Evolutionary conservation across 1,140 invertebrate genomes (phyloP).

Genomic region (Diachasma alloeum): DNA sequence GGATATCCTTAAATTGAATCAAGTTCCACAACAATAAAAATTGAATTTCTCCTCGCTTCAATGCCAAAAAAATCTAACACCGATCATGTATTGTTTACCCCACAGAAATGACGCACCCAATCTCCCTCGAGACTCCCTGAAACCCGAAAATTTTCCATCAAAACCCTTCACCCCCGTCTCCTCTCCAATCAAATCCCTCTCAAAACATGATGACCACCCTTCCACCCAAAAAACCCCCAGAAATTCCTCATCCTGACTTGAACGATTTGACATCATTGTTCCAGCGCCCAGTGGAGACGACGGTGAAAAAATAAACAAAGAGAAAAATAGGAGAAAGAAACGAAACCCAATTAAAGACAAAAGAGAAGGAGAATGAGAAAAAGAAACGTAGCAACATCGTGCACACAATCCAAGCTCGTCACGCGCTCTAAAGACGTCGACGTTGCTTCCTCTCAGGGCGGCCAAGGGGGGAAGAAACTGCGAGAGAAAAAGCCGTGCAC

Average conservation of each 20-base stretch:
- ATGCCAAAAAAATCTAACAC: too few relatives aligned
- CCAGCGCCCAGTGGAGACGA: background rate
- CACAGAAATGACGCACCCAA: too few relatives aligned
- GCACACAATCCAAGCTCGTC: constrained; percentile 12
- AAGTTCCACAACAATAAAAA: too few relatives aligned
- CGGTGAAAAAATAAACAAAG: background rate
- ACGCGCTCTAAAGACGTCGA: constrained; percentile 10
- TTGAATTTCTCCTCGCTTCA: too few relatives aligned
- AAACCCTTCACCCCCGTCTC: too few relatives aligned
- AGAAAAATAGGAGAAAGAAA: background rate
- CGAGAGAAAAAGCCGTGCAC: background rate
- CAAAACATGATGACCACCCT: too few relatives aligned
- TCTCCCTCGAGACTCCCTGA: too few relatives aligned
- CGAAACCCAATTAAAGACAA: background rate
- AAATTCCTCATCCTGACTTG: background rate
- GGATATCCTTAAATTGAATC: too few relatives aligned
- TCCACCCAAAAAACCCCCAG: background rate
- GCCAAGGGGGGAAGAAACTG: background rate
- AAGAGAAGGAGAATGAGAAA: background rate
- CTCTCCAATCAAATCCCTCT: too few relatives aligned
- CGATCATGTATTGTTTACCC: too few relatives aligned
- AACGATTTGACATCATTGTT: constrained; percentile 4
- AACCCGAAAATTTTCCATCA: too few relatives aligned
- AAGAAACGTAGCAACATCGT: background rate
- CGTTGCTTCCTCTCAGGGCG: constrained; percentile 1